Conservation (phyloP, 2,888 invertebrate species). For the Sialis lutaria region DNA sequence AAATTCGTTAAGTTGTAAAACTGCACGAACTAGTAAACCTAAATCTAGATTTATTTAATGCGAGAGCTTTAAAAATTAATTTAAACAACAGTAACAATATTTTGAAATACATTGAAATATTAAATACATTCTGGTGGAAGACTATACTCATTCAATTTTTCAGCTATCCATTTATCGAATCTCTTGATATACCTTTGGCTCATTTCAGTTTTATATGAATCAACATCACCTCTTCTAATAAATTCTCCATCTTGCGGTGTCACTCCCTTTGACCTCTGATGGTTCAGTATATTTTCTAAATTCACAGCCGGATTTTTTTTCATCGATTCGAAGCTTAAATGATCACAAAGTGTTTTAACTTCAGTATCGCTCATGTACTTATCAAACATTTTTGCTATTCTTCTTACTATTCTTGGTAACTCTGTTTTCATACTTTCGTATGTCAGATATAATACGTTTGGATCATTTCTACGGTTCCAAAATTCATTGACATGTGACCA, state of each 20-base stretch:
- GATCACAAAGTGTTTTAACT: conserved; percentile 21
- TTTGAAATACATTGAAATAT: too few species aligned
- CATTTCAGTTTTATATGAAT: conserved; percentile 15
- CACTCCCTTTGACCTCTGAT: too few species aligned
- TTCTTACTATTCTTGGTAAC: conserved; percentile 22
- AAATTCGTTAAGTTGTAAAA: too few species aligned
- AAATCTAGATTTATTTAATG: too few species aligned
- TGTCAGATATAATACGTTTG: conserved; percentile 18
- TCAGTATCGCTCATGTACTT: conserved; percentile 20
- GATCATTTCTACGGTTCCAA: conserved; percentile 19
- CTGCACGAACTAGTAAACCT: too few species aligned
- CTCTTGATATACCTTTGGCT: conserved; percentile 11
- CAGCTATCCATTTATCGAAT: conserved; percentile 20
- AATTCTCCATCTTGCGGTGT: conserved; percentile 13
- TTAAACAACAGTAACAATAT: too few species aligned
- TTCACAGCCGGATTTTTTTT: conserved; percentile 30
- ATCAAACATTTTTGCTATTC: conserved; percentile 25
- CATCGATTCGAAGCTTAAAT: conserved; percentile 33
- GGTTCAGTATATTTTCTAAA: conserved; percentile 13
- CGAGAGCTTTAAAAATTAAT: too few species aligned
- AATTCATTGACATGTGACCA: conserved; percentile 19
- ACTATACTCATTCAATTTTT: conserved; percentile 14
- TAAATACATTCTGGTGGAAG: background rate
- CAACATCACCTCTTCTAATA: conserved; percentile 16
- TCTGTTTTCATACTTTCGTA: conserved; percentile 24